phyloP scores from a whole-genome alignment of 2,113 vertebrate genomes.

The Garra rufa region DNA sequence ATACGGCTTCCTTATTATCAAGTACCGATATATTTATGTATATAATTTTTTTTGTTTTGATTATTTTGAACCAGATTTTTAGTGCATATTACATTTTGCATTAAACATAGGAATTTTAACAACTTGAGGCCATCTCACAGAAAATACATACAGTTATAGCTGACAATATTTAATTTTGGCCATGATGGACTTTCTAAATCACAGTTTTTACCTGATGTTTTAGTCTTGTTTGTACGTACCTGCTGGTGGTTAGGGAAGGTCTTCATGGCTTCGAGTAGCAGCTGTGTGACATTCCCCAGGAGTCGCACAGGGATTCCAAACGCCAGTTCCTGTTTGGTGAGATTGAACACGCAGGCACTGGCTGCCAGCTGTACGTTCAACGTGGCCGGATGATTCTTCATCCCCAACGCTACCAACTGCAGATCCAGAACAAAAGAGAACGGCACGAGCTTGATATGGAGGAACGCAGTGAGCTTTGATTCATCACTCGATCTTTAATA shows the following conservation, averaged over 20 bases:
- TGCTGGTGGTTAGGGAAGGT: conserved; percentile 98
- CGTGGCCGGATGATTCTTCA: conserved; percentile 95
- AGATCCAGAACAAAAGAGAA: conserved; percentile 7
- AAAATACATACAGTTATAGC: no score
- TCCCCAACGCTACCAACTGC: conserved; percentile 94
- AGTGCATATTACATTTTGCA: background rate
- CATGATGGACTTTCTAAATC: no score
- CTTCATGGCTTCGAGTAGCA: conserved; percentile 96
- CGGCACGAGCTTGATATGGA: background rate
- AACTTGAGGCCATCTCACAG: no score
- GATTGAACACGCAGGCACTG: conserved; percentile 97
- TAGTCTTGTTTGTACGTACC: conserved; percentile 58
- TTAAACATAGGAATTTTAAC: no score
- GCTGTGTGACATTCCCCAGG: conserved; percentile 89
- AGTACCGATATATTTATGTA: background rate
- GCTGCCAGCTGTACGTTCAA: conserved; percentile 96
- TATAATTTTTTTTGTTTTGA: background rate
- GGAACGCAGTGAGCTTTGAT: conserved; percentile 11
- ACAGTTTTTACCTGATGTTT: background rate
- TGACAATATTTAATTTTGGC: no score
- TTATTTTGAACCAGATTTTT: background rate
- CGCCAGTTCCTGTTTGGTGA: conserved; percentile 97
- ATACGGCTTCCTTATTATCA: background rate
- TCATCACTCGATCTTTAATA: background rate
- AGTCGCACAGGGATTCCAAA: conserved; percentile 93